A percentile compares a stretch with the other conserved stretches of the same genome.
These are phyloP conservation scores for Orchesella flavescens DNA, from an alignment of 2,888 invertebrate species.

Conservation along the genomic window DNA sequence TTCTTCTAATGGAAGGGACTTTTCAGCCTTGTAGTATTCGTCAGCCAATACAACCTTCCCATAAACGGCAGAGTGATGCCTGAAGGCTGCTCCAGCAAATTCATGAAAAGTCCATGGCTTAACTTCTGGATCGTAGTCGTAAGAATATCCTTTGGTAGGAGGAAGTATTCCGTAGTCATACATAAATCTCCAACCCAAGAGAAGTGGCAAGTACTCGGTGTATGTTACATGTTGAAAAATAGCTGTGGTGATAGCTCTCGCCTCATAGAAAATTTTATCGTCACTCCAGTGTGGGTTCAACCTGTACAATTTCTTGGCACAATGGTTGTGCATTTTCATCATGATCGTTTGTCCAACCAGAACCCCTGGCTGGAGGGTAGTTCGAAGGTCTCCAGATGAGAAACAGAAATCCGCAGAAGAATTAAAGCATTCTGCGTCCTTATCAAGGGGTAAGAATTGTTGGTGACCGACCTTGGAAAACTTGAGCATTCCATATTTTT, in stretches of 20 bases:
- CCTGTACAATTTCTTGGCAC: constrained; percentile 64
- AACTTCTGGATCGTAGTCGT: constrained; percentile 72
- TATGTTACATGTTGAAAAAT: constrained; percentile 70
- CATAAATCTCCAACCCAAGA: constrained; percentile 70
- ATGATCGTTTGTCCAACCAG: constrained; percentile 63
- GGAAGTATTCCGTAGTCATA: constrained; percentile 72
- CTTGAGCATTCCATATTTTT: constrained; percentile 65
- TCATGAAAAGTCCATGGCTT: constrained; percentile 73
- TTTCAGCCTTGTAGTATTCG: constrained; percentile 67
- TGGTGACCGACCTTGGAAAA: constrained; percentile 69
- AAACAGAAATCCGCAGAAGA: constrained; percentile 67
- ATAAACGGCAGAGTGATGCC: constrained; percentile 71
- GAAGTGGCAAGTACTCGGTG: constrained; percentile 68
- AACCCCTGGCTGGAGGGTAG: constrained; percentile 70
- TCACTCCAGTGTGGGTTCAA: constrained; percentile 70
- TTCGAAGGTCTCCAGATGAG: constrained; percentile 68
- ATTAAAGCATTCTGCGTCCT: constrained; percentile 70
- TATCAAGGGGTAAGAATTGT: constrained; percentile 65
- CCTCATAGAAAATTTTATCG: constrained; percentile 70
- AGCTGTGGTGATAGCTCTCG: constrained; percentile 66
- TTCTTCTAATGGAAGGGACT: constrained; percentile 61
- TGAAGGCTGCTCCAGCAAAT: constrained; percentile 73
- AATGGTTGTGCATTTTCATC: constrained; percentile 67
- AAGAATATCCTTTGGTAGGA: constrained; percentile 73
- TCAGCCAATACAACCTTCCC: constrained; percentile 68